Conservation (phyloP, 2,888 invertebrate species). For the Patella pellucida region DNA sequence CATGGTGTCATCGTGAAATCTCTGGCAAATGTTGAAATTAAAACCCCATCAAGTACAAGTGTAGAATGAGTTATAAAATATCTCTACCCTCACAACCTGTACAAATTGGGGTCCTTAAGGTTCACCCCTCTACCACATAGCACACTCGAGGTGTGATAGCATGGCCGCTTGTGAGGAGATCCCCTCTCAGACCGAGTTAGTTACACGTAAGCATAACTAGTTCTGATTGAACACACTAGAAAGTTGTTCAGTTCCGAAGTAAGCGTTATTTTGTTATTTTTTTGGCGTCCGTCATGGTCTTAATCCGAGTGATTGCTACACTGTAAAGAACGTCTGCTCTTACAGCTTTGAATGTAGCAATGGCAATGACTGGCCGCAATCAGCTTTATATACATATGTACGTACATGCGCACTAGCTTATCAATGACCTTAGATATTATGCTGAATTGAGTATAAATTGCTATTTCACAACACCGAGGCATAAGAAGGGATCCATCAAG, state of each 20-base stretch:
- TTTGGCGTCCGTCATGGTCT: not conserved
- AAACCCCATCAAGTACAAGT: slow-evolving; percentile 7
- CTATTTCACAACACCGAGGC: too few species aligned
- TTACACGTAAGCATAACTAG: not conserved
- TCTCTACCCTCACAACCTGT: slow-evolving; percentile 2
- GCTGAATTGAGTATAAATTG: too few species aligned
- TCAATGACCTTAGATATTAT: too few species aligned
- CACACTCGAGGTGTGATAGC: too few species aligned
- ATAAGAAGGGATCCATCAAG: too few species aligned
- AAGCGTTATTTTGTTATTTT: not conserved
- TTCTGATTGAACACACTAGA: not conserved
- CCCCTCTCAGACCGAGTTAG: not conserved
- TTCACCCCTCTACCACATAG: too few species aligned
- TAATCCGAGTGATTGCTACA: not conserved
- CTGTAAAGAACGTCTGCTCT: not conserved
- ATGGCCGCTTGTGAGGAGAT: too few species aligned
- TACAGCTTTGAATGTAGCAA: not conserved
- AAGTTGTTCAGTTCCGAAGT: not conserved
- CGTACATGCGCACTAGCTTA: too few species aligned
- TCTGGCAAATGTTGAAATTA: not conserved
- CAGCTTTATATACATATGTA: too few species aligned
- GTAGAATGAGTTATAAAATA: not conserved
- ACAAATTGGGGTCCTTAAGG: not conserved
- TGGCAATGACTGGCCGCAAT: not conserved
- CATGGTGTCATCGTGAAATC: too few species aligned